Evolutionary conservation across 2,888 invertebrate genomes (phyloP).

Genomic region (Tachina fera): DNA sequence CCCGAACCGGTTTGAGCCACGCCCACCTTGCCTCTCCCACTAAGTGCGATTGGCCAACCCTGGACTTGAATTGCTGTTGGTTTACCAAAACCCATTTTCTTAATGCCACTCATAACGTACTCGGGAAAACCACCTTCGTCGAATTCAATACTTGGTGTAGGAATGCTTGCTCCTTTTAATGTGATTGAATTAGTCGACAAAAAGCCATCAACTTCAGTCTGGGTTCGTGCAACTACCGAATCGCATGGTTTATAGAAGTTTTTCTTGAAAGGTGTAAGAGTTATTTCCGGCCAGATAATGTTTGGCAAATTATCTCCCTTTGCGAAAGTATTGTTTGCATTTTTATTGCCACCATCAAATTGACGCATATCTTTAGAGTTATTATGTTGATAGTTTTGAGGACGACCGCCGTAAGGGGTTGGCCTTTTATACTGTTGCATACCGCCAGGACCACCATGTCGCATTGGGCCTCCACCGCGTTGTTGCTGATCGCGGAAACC

Average conservation of each 20-base stretch:
- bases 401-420: constrained; percentile 74
- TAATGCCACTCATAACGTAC: constrained; percentile 90
- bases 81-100: constrained; percentile 91
- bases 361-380: constrained; percentile 61
- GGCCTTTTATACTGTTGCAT: constrained; percentile 71
- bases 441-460: constrained; percentile 65
- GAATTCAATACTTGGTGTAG: constrained; percentile 94
- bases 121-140: constrained; percentile 95
- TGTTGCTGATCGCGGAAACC: constrained; percentile 73
- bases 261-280: constrained; percentile 94
- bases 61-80: constrained; percentile 98
- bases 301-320: constrained; percentile 92
- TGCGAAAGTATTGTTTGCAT: constrained; percentile 80
- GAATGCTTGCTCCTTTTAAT: constrained; percentile 91
- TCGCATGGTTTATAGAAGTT: constrained; percentile 95
- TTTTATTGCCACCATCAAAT: constrained; percentile 63
- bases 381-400: constrained; percentile 54
- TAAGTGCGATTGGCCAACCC: constrained; percentile 97
- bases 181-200: constrained; percentile 93
- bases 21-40: constrained; percentile 96
- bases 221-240: constrained; percentile 86
- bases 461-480: constrained; percentile 73
- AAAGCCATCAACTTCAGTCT: constrained; percentile 90
- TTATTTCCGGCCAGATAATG: constrained; percentile 93
- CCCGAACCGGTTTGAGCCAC: constrained; percentile 98